Evolutionary conservation across 2,113 vertebrate genomes (phyloP).

Genomic region (Oryzias melastigma): DNA sequence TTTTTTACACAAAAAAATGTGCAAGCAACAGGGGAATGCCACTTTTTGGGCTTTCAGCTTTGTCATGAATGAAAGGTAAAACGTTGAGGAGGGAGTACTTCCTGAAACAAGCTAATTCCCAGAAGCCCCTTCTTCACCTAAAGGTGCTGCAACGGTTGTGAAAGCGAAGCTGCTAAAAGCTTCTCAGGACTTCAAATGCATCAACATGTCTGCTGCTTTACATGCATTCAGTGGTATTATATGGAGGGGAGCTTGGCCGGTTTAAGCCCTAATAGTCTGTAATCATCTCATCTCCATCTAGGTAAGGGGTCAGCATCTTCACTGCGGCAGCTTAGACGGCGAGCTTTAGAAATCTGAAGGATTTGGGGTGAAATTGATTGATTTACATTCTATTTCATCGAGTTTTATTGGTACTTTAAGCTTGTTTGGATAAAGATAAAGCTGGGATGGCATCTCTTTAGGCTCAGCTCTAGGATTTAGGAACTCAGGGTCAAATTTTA

Average conservation of each 20-base stretch:
- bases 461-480: too few species aligned
- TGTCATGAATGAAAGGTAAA: too few species aligned
- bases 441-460: too few species aligned
- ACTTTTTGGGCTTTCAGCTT: too few species aligned
- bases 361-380: too few species aligned
- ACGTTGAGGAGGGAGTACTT: conserved; percentile 40
- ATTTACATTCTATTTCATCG: too few species aligned
- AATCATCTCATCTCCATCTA: conserved; percentile 68
- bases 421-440: too few species aligned
- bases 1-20: too few species aligned
- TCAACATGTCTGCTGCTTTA: conserved; percentile 26
- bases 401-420: too few species aligned
- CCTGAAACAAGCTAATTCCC: conserved; percentile 26
- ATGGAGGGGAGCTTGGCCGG: conserved; percentile 37
- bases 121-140: conserved; percentile 12
- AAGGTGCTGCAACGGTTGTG: conserved; percentile 22
- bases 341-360: fast-evolving
- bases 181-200: conserved; percentile 6
- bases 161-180: conserved; percentile 38
- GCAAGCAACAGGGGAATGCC: too few species aligned
- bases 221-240: conserved; percentile 1
- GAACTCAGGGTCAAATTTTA: too few species aligned
- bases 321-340: conserved; percentile 18
- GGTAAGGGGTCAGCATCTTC: conserved; percentile 59
- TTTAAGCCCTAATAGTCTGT: conserved; percentile 51